Percentiles rank a stretch among this genome's conserved stretches.
Conservation (phyloP, 2,888 invertebrate genomes). For the Lochmaea capreae region DNA sequence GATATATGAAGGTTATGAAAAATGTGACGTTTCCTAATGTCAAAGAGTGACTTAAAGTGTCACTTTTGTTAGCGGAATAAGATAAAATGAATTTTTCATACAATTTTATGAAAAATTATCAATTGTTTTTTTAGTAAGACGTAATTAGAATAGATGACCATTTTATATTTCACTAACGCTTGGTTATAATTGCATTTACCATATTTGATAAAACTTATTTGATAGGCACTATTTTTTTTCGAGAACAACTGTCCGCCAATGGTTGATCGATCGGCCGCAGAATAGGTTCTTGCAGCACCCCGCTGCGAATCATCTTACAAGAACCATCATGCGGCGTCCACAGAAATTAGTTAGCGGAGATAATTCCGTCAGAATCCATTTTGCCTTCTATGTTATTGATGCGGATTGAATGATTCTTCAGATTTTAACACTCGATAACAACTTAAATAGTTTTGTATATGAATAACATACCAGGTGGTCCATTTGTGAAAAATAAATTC, state of each 20-base stretch:
- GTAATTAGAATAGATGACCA: too few species aligned
- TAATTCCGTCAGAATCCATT: slow-evolving; percentile 38
- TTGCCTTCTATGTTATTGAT: slow-evolving; percentile 52
- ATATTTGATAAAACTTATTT: not conserved
- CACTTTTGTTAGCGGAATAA: too few species aligned
- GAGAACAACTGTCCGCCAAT: slow-evolving; percentile 45
- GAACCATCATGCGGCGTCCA: slow-evolving; percentile 56
- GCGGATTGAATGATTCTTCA: slow-evolving; percentile 56
- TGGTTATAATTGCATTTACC: not conserved
- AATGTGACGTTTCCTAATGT: too few species aligned
- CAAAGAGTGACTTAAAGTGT: too few species aligned
- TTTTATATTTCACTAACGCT: not conserved
- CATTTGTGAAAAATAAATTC: not conserved
- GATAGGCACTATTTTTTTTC: slow-evolving; percentile 12
- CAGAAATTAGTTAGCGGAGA: slow-evolving; percentile 56
- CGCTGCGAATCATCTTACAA: slow-evolving; percentile 56
- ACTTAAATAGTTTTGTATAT: slow-evolving; percentile 52
- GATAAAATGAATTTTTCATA: too few species aligned
- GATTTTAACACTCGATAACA: slow-evolving; percentile 56
- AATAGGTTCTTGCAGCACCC: slow-evolving; percentile 61
- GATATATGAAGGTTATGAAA: too few species aligned
- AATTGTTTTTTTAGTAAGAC: too few species aligned
- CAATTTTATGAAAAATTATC: too few species aligned
- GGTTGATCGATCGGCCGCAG: slow-evolving; percentile 62
- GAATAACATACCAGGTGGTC: slow-evolving; percentile 17